Percentiles rank a stretch among this genome's conserved stretches.
phyloP scores from a whole-genome alignment of 1,140 invertebrate genomes.

The Dreissena polymorpha region DNA sequence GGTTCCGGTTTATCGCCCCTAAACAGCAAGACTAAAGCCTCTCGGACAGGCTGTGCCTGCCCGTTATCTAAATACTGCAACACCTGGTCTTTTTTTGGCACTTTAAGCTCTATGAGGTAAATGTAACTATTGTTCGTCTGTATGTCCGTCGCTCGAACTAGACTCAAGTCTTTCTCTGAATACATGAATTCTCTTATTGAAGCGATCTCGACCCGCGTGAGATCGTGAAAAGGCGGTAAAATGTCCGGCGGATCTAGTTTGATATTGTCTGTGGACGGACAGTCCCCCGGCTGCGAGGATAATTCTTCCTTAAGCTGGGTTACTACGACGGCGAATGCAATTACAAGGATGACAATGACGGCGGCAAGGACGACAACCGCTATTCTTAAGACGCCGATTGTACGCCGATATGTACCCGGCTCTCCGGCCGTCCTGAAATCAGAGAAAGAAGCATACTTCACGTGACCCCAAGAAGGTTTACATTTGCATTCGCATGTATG shows the following conservation, averaged over 20 bases:
- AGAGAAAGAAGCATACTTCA: constrained; percentile 10
- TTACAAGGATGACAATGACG: not conserved
- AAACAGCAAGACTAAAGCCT: constrained; percentile 68
- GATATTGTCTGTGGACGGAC: constrained; percentile 34
- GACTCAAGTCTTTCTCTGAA: constrained; percentile 51
- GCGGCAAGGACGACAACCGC: constrained; percentile 3
- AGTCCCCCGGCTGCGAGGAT: constrained; percentile 24
- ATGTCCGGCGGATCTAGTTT: constrained; percentile 39
- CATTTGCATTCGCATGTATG: too few species aligned
- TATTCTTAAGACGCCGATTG: constrained; percentile 24
- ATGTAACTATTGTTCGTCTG: constrained; percentile 61
- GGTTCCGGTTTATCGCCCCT: constrained; percentile 66
- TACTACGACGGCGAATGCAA: constrained; percentile 33
- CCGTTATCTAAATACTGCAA: constrained; percentile 63
- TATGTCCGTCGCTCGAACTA: constrained; percentile 43
- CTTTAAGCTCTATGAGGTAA: constrained; percentile 63
- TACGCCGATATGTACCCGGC: constrained; percentile 15
- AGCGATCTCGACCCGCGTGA: constrained; percentile 57
- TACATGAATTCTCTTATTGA: constrained; percentile 55
- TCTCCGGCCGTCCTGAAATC: constrained; percentile 12
- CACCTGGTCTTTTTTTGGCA: constrained; percentile 64
- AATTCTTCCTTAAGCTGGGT: constrained; percentile 16
- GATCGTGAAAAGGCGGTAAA: constrained; percentile 58
- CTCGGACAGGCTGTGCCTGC: constrained; percentile 54
- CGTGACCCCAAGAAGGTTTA: not conserved